Base-by-base conservation (phyloP, 2,888 invertebrate genomes). In the Coenonympha glycerion region DNA sequence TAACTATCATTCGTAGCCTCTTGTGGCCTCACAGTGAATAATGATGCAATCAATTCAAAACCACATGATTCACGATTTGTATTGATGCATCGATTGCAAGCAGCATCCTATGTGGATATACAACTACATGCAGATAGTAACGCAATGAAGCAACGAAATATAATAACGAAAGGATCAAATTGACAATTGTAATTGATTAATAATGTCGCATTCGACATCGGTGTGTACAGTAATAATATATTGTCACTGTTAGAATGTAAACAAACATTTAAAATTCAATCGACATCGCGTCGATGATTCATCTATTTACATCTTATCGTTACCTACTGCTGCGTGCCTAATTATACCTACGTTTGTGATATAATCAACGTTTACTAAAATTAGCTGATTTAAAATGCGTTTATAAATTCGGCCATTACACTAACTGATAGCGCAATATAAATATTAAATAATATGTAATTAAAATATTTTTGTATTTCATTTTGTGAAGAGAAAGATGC, bases 11-110 rank as follows among this genome's bases (percentile, higher is more conserved):
- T 31, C 21, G 31, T 28, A 6, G 4, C 8, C 6, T 4, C 31
- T n/a, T n/a, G n/a, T n/a, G n/a, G 21, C 4, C 11, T 11, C 54
- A 31, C 16, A 51, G 33, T 44, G 39, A 34, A 42, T 42, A 37
- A 49, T 47, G 47, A 49, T 49, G 47, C 22, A 47, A 57, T 60
- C 54, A 54, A 56, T 58, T 59, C 52, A 55, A 55, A 55, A 52
- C 52, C 56, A n/a, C n/a, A n/a, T n/a, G n/a, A n/a, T n/a, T n/a
- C 57, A 55, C 36, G 36, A 19, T 36, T 50, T 46, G 48, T 56
- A 54, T 52, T 31, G 15, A 51, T 55, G 52, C 39, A 54, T 56
- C 42, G 52, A 52, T 50, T 54, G 30, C 39, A 42, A 53, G 30
- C 34, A 39, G 52, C 34, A 9, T 2, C 40, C 30, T 49, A 36